Percentiles rank a stretch among this genome's conserved stretches.
Conservation (phyloP, 2,797 vertebrate species). For the Chelon labrosus region DNA sequence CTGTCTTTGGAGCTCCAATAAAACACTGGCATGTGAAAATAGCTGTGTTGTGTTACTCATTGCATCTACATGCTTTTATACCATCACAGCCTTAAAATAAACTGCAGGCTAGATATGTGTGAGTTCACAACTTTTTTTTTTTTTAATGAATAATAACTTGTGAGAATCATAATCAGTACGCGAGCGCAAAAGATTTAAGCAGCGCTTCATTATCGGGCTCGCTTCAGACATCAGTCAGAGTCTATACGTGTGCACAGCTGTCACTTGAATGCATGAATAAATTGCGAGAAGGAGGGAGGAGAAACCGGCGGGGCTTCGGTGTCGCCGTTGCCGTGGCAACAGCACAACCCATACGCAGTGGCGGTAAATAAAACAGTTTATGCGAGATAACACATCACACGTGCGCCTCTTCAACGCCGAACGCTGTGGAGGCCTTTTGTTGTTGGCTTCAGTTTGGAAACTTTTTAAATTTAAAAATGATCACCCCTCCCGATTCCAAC, state of each 20-base stretch:
- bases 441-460: conserved; percentile 32
- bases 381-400: conserved; percentile 18
- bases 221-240: conserved; percentile 40
- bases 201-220: conserved; percentile 26
- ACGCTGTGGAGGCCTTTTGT: conserved; percentile 16
- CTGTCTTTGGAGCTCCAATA: conserved; percentile 70
- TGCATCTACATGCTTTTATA: background rate
- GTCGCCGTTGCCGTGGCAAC: conserved; percentile 63
- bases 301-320: conserved; percentile 23
- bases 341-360: conserved; percentile 29
- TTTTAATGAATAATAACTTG: conserved; percentile 8
- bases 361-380: conserved; percentile 32
- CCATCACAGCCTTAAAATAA: background rate
- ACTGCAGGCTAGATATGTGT: background rate
- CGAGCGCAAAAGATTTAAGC: conserved; percentile 7
- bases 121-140: background rate
- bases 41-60: conserved; percentile 5
- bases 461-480: conserved; percentile 42
- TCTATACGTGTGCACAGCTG: conserved; percentile 53
- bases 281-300: conserved; percentile 13
- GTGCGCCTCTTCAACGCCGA: background rate
- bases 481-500: conserved; percentile 54
- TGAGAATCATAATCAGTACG: background rate
- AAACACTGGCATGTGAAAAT: conserved; percentile 62
- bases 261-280: conserved; percentile 43